Evolutionary conservation across 1,140 invertebrate genomes (phyloP).

Genomic region (Lethrus apterus): DNA sequence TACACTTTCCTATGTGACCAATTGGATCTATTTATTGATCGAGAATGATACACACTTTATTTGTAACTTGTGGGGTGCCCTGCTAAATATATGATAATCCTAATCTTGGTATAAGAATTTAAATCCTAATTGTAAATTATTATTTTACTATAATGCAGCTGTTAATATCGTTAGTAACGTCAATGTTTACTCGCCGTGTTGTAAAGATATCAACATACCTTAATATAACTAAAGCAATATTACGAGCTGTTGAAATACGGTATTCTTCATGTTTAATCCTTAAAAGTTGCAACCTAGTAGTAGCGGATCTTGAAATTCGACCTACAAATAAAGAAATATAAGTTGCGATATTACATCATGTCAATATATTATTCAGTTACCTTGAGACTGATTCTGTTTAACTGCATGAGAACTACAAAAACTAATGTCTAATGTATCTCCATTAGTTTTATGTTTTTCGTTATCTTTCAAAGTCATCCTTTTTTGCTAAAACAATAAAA

Average conservation of each 20-base stretch:
- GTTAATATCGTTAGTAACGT: neutral
- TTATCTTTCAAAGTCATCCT: constrained; percentile 4
- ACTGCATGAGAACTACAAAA: neutral
- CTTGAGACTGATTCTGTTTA: neutral
- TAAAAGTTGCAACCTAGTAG: constrained; percentile 3
- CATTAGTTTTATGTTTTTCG: neutral
- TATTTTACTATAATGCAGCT: neutral
- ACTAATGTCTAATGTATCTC: neutral
- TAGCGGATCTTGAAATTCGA: neutral
- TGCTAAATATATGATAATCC: too few species aligned
- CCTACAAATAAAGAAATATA: neutral
- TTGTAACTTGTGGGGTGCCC: too few species aligned
- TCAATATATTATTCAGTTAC: neutral
- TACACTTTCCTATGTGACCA: too few species aligned
- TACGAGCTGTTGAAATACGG: neutral
- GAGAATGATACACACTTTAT: too few species aligned
- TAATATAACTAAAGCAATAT: constrained; percentile 4
- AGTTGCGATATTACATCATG: neutral
- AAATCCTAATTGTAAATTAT: neutral
- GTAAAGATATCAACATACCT: constrained; percentile 6
- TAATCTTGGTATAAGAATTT: too few species aligned
- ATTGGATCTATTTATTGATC: too few species aligned
- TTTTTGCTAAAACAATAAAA: constrained; percentile 4
- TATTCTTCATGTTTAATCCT: neutral
- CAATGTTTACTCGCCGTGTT: neutral